phyloP scores from a whole-genome alignment of 2,113 vertebrate species.

The Microtus ochrogaster region DNA sequence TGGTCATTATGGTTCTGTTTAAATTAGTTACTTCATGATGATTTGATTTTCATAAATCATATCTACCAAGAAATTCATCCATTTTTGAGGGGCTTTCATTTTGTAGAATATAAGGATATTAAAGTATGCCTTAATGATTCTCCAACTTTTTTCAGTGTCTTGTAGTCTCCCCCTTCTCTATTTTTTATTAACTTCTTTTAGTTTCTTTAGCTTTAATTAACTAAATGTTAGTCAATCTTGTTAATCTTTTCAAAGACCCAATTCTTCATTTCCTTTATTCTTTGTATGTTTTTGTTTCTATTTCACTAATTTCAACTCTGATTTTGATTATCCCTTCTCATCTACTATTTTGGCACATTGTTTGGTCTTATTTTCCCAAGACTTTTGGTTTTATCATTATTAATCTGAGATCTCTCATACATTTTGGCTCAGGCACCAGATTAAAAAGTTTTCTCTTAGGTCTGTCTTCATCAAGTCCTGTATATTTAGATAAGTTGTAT shows the following conservation, averaged over 20 bases:
- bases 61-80: neutral
- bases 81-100: neutral
- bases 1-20: neutral
- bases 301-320: neutral
- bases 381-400: neutral
- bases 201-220: neutral
- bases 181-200: neutral
- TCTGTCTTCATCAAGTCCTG: neutral
- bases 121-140: neutral
- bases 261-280: neutral
- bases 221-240: neutral
- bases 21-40: neutral
- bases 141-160: neutral
- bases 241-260: neutral
- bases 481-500: neutral
- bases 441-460: neutral
- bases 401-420: neutral
- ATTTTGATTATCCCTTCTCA: neutral
- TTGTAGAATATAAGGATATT: neutral
- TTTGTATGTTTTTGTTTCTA: neutral
- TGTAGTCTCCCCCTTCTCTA: neutral
- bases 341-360: neutral
- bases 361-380: neutral
- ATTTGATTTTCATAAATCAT: neutral
- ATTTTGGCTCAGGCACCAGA: neutral